Evolutionary conservation across 2,797 vertebrate species (phyloP).

Genomic region (Borostomias antarcticus): DNA sequence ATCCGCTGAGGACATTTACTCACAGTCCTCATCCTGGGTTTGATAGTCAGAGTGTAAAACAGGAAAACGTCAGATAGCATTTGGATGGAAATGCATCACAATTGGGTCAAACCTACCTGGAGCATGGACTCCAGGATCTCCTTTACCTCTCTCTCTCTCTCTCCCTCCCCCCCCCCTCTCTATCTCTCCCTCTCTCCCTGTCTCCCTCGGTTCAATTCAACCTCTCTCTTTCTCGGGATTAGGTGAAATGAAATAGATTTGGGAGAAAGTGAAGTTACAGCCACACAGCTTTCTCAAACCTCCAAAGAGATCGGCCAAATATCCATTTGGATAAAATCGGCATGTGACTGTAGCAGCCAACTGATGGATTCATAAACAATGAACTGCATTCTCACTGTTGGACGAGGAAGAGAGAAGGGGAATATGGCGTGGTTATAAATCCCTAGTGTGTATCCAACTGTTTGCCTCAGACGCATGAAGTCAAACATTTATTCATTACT

Average conservation of each 20-base stretch:
- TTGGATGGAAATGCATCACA: constrained; percentile 69
- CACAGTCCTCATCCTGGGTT: constrained; percentile 69
- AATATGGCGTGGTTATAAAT: constrained; percentile 54
- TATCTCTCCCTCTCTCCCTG: constrained; percentile 10
- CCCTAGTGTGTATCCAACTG: constrained; percentile 42
- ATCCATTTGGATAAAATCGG: constrained; percentile 57
- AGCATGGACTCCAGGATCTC: constrained; percentile 18
- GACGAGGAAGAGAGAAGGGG: constrained; percentile 54
- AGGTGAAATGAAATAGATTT: too few relatives aligned
- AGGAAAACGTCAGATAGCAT: constrained; percentile 72
- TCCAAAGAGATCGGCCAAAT: constrained; percentile 37
- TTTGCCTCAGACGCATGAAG: constrained; percentile 37
- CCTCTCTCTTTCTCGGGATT: constrained; percentile 10
- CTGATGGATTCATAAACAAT: constrained; percentile 52
- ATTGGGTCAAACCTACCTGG: constrained; percentile 51
- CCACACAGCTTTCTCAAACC: too few relatives aligned
- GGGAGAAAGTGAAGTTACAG: too few relatives aligned
- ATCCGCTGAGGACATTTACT: constrained; percentile 72
- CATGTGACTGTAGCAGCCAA: constrained; percentile 45
- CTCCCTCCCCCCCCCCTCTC: constrained; percentile 18
- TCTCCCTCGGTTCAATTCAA: background rate
- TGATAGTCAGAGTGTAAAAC: constrained; percentile 74
- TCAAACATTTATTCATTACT: constrained; percentile 35
- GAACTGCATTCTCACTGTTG: constrained; percentile 37
- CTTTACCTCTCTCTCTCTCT: constrained; percentile 20